Evolutionary conservation across 2,888 invertebrate genomes (phyloP), one percentile per base, ranked within the genome.

Genomic region (Brachyptera putata): DNA sequence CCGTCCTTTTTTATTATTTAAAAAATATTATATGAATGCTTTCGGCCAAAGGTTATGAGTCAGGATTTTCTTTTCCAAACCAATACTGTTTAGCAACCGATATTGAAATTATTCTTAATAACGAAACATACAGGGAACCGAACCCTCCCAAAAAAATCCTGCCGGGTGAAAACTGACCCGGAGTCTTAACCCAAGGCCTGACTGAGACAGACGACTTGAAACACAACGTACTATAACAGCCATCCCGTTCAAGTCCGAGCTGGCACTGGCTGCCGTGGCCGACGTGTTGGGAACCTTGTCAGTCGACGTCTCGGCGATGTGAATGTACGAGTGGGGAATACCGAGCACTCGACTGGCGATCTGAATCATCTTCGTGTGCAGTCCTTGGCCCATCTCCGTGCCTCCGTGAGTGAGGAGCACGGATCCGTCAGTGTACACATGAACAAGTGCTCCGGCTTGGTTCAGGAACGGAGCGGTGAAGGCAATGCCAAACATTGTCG

Each of bases 301-400:
- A 0, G 93, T 93, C 0, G 89, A 76, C 0, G 91, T 91, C 73
- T 94, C 94, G 24, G 83, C 82, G 13, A 92, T 85, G 70, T 91
- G 88, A 68, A 94, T 91, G 69, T 84, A 82, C 0, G 85, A 82
- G 0, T 81, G 72, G 2, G 88, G 83, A 30, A 91, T 82, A 55
- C 81, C 85, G 13, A 95, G 76, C 0, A 80, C 80, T 63, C 86
- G 79, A 46, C 91, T 87, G 2, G 92, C 91, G 11, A 93, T 86
- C 82, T 96, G 95, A 57, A 93, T 86, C 89, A 95, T 93, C 79
- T 97, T 97, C 0, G 93, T 97, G 72, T 95, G 91, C 3, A 98
- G 77, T 1, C 97, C 97, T 77, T 97, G 97, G 0, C 97, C 97
- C 89, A 97, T 96, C 80, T 97, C 97, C 7, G 90, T 88, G n/a